Evolutionary conservation across 2,797 vertebrate genomes (phyloP), one percentile per base, ranked within the genome.

Genomic region (Aplochiton taeniatus): DNA sequence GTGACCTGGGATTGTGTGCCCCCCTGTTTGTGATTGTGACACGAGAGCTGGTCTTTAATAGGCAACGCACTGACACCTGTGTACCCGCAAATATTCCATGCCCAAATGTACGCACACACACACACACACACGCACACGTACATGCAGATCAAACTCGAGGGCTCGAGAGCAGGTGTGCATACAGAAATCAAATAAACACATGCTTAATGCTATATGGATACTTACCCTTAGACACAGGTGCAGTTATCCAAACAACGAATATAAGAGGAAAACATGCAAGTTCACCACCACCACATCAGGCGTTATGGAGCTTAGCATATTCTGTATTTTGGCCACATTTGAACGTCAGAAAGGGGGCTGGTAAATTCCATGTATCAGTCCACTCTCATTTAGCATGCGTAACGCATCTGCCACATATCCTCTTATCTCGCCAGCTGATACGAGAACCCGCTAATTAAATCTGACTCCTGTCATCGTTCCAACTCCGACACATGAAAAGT

Each of bases 381-480:
- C 45, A 1, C 12, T 10, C 61, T 76, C 60, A 68, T 76, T 86
- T 51, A 51, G 70, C 73, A 79, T 81, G 81, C 83, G 52, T 74
- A 50, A 20, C 45, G 65, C 72, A 65, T 82, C 64, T 69, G 51
- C 63, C 59, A 49, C 78, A 61, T 59, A 65, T 52, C 72, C 74
- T 47, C 72, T 75, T 75, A 84, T 85, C 77, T 81, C 41, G 31
- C 49, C 48, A 19, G 65, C 51, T 83, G 82, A 87, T 81, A 83
- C 68, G 73, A 75, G 76, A 77, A 82, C 20, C 74, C 53, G 4
- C 41, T 86, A 85, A 88, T 89, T 86, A 86, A 86, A 85, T 85
- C 75, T 67, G 83, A 87, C 83, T 90, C 78, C 73, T 86, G 83
- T 88, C 87, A 87, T 88, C 81, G 80, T 77, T 76, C 72, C 72